A percentile compares a stretch with the other conserved stretches of the same genome.
These are phyloP conservation scores for Drosophila asahinai DNA, from an alignment of 1,140 invertebrate genomes.

Conservation along the genomic window DNA sequence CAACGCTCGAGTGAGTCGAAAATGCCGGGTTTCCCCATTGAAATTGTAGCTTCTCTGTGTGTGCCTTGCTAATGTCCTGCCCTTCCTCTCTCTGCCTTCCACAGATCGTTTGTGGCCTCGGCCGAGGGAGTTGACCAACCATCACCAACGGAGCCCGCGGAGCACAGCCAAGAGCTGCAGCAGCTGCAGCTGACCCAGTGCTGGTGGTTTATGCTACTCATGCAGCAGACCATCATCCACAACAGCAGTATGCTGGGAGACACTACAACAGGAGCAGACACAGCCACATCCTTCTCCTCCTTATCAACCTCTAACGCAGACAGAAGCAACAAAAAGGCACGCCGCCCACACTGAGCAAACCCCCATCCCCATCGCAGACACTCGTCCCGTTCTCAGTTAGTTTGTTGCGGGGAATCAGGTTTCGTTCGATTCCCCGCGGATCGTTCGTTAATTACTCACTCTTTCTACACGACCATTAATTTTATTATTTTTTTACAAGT, in stretches of 20 bases:
- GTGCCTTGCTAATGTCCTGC: slow-evolving; percentile 3
- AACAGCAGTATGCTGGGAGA: slow-evolving; percentile 52
- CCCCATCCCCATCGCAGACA: slow-evolving; percentile 1
- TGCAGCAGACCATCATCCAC: slow-evolving; percentile 78
- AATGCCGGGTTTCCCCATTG: slow-evolving; percentile 55
- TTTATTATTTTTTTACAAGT: slow-evolving; percentile 52
- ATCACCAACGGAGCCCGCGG: slow-evolving; percentile 20
- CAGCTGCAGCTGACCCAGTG: slow-evolving; percentile 71
- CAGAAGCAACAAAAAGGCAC: slow-evolving; percentile 33
- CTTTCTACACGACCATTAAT: slow-evolving; percentile 45
- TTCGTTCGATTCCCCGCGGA: slow-evolving; percentile 20
- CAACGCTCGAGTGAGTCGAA: slow-evolving; percentile 84
- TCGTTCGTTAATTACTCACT: slow-evolving; percentile 42
- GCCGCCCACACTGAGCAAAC: slow-evolving; percentile 47
- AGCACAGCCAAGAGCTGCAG: slow-evolving; percentile 45
- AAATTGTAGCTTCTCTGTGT: slow-evolving; percentile 23
- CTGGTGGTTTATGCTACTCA: slow-evolving; percentile 82
- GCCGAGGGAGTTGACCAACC: slow-evolving; percentile 37
- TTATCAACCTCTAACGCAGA: slow-evolving; percentile 8
- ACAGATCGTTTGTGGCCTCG: slow-evolving; percentile 81
- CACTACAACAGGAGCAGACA: slow-evolving; percentile 10
- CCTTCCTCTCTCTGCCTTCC: slow-evolving; percentile 1
- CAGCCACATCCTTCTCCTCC: slow-evolving; percentile 14
- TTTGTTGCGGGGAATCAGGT: slow-evolving; percentile 22
- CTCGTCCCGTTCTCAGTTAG: slow-evolving; percentile 20